Base-by-base conservation (phyloP, 2,797 vertebrate genomes). In the Clarias fuscus region DNA sequence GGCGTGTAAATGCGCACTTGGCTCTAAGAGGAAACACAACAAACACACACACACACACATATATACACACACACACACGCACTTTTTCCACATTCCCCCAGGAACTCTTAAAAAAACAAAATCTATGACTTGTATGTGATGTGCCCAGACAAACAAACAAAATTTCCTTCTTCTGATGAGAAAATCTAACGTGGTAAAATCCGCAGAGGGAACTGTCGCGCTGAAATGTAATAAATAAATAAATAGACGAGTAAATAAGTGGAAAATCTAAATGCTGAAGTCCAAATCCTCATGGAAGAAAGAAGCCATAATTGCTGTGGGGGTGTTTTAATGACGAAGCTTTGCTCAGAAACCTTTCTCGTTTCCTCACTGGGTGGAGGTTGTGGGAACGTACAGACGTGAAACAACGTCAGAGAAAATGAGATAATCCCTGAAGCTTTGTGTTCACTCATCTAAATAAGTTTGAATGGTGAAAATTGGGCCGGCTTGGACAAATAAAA, bases 81-180 rank as follows among this genome's bases (percentile, higher is more conserved):
- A 24, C 78, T 68, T 37, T 79, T 82, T 11, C 62, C 27, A 67
- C 70, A 72, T 73, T 48, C 53, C 72, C 56, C 43, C 48, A 75
- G 17, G 80, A 65, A 83, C 88, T 62, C 64, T 30, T 61, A 61
- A 62, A 40, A 78, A 86, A n/a, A 85, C 61, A n/a, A 11, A 67
- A 37, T 56, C 70, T 76, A 27, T 75, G 73, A 75, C 43, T 53
- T 20, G 53, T 65, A 10, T 56, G 61, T 2, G 33, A 89, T 30
- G 64, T 43, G 65, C 79, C 15, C 3, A 58, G 76, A 71, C 90
- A 83, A 89, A 88, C 89, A 79, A 83, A 27, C 6, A 86, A 40
- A 58, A 43, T 80, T 76, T 84, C 84, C 62, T 33, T 85, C 40
- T 76, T 83, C 80, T 77, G 71, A 77, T 86, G 81, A 83, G 80